Base-by-base conservation (phyloP, 1,140 invertebrate genomes). In the Aplysia californica region DNA sequence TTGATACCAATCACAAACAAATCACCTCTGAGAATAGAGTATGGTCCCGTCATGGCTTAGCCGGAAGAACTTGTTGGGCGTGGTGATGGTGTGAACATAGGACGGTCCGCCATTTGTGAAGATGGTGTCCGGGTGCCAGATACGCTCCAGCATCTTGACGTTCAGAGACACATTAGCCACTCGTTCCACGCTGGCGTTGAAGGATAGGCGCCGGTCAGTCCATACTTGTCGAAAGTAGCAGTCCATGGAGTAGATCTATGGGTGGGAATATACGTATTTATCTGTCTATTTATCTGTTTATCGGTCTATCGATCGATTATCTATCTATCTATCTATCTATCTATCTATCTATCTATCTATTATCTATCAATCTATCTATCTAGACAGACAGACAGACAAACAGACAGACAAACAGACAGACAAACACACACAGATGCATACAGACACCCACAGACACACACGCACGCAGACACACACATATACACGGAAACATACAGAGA, bases 61-160 rank as follows among this genome's bases (percentile, higher is more conserved):
- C 59, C 89, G 76, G 20, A 90, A 84, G 56, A 90, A 83, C 78
- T 87, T 87, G 82, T 90, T 90, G 18, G 87, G 85, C 35, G 85
- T 84, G 3, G 89, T 89, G 23, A 90, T 84, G 71, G 81, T 88
- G 77, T 90, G 89, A 18, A 91, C 79, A 78, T 89, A 90, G 4
- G 90, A 90, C 5, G 86, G 84, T 75, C 90, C 88, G n/a, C 90
- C 90, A 79, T 91, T 91, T 35, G 86, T 83, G 79, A 91, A 90
- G 64, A 89, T 84, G 33, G 87, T 89, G 74, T 89, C 88, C 2
- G 86, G 87, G 44, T 82, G 80, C 87, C 87, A 88, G 23, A 88
- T 81, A 23, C 80, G 44, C 44, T 88, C 82, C 61, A 88, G 77
- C 76, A 87, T 83, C 61, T 80, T 83, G 31, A 83, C 81, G 61